These are phyloP conservation scores for Burhinus oedicnemus DNA, from an alignment of 2,113 vertebrate genomes.

Conservation along the genomic window DNA sequence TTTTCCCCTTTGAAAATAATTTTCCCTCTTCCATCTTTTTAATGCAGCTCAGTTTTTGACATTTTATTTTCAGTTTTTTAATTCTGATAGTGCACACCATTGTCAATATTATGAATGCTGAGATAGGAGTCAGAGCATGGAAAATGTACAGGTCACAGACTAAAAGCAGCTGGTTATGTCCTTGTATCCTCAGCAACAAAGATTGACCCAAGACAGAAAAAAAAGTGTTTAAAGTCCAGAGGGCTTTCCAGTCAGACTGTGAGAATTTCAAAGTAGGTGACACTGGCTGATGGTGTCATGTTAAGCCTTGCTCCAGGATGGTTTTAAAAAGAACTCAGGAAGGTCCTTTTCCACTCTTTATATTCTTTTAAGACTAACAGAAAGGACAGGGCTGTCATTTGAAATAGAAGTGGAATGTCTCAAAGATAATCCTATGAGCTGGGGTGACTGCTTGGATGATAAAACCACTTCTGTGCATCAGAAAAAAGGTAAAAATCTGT, in stretches of 20 bases:
- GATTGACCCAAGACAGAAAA: background rate
- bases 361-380: slow-evolving; percentile 43
- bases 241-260: background rate
- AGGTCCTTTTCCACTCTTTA: slow-evolving; percentile 18
- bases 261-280: slow-evolving; percentile 49
- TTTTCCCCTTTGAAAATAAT: background rate
- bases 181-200: background rate
- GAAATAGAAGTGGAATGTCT: slow-evolving; percentile 41
- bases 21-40: background rate
- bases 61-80: background rate
- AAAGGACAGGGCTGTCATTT: slow-evolving; percentile 54
- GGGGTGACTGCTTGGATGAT: slow-evolving; percentile 11
- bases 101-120: background rate
- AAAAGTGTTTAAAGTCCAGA: background rate
- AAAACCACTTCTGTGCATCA: slow-evolving; percentile 12
- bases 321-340: slow-evolving; percentile 20
- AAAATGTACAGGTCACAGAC: background rate
- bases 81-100: background rate
- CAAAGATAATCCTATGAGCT: slow-evolving; percentile 48
- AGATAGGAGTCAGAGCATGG: background rate
- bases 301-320: background rate
- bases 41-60: background rate
- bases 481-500: slow-evolving; percentile 18
- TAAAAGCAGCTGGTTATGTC: background rate
- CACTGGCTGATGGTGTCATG: background rate